Evolutionary conservation across 2,797 vertebrate genomes (phyloP), one percentile per base, ranked within the genome.

Genomic region (Cheirogaleus major): DNA sequence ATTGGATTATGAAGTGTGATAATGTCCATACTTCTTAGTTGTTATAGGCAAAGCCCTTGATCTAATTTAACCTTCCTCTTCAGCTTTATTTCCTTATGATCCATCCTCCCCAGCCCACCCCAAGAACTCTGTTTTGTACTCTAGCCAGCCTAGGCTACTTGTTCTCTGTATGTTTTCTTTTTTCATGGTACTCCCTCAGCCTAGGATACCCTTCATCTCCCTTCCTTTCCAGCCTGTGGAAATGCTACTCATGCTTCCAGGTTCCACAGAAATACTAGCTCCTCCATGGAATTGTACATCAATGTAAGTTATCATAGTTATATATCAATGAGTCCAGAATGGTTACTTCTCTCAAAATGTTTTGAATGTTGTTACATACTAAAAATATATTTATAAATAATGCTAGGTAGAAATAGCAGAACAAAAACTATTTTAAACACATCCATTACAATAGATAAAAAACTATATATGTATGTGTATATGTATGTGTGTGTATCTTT

Each of bases 321-420:
- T 15, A 32, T 38, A n/a, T 59, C 57, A 50, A 82, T 89, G 50
- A 91, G 15, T 55, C 50, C 52, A 23, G 23, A 72, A 30, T 75
- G 32, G 48, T 75, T 91, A 32, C 32, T 50, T 75, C 52, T 91
- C 55, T 91, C 8, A 23, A 90, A 95, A 69, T 89, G 41, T 48
- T 93, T 91, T 87, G 45, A 82, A 70, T 78, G 48, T 83, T 48
- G 61, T 5, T 91, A 50, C 18, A n/a, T 95, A 35, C 76, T 67
- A 80, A 76, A 80, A 95, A 50, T 65, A 61, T 45, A 45, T 27
- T 95, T 80, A 48, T 59, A 73, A 79, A 63, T 88, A 96, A 57
- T 78, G 30, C 65, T 89, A 32, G 9, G 5, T 87, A 92, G 30
- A 79, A 92, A 96, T 95, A 72, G 17, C 84, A 89, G 30, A 91